phyloP scores from a whole-genome alignment of 2,113 vertebrate genomes.

The Crotalus viridis region DNA sequence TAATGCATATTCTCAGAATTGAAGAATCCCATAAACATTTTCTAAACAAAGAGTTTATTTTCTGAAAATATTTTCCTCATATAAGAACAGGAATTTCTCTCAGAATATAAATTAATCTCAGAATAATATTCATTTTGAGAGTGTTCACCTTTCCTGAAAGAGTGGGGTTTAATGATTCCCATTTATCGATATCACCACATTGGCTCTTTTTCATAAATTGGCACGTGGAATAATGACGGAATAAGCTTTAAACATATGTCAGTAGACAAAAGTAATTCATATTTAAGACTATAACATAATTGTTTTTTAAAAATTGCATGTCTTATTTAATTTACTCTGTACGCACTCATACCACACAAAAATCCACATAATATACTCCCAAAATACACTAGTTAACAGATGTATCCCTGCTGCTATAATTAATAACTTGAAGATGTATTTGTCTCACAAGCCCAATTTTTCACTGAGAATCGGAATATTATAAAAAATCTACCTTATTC shows the following conservation, averaged over 20 bases:
- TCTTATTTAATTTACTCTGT: not conserved
- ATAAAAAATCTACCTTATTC: conserved; percentile 62
- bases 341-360: not conserved
- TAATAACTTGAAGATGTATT: not conserved
- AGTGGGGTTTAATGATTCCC: not conserved
- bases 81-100: not conserved
- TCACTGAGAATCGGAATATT: conserved; percentile 59
- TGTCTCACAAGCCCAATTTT: conserved; percentile 44
- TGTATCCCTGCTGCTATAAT: not conserved
- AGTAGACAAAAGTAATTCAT: not conserved
- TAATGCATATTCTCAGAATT: not conserved
- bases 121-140: not conserved
- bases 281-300: too few relatives aligned
- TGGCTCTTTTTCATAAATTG: not conserved
- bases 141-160: not conserved
- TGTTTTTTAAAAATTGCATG: not conserved
- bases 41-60: not conserved
- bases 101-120: not conserved
- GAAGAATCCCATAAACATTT: not conserved
- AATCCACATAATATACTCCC: not conserved
- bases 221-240: not conserved
- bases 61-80: not conserved
- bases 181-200: not conserved
- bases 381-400: conserved; percentile 13
- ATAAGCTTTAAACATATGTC: not conserved